phyloP scores from a whole-genome alignment of 1,140 invertebrate genomes.

The Drosophila truncata region DNA sequence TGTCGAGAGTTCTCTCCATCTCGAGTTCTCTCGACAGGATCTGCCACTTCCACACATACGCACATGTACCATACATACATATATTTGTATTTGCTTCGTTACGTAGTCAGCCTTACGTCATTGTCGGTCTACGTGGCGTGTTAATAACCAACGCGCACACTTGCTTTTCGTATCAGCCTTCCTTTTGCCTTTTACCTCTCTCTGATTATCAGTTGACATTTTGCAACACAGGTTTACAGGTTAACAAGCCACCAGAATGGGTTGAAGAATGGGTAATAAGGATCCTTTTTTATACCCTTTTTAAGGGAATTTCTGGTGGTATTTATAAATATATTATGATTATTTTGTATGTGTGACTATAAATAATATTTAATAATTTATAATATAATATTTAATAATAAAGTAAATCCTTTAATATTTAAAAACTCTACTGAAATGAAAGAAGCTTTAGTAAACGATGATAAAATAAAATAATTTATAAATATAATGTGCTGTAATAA shows the following conservation, averaged over 20 bases:
- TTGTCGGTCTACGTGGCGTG: slow-evolving; percentile 56
- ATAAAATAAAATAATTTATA: too few species aligned
- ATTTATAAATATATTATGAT: not conserved
- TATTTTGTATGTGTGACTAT: not conserved
- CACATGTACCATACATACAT: not conserved
- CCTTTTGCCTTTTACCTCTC: not conserved
- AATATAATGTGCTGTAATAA: too few species aligned
- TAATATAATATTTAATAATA: not conserved
- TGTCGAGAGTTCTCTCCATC: slow-evolving; percentile 29
- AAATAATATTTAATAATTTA: not conserved
- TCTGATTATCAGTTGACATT: slow-evolving; percentile 37
- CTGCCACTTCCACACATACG: slow-evolving; percentile 32
- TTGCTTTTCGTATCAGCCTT: slow-evolving; percentile 12
- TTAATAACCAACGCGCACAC: slow-evolving; percentile 44
- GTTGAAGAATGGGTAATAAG: not conserved
- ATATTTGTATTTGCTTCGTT: slow-evolving; percentile 43
- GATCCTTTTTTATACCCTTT: not conserved
- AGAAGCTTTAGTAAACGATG: too few species aligned
- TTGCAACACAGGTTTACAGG: slow-evolving; percentile 38
- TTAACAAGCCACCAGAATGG: slow-evolving; percentile 1
- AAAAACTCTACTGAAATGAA: not conserved
- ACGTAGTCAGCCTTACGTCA: slow-evolving; percentile 53
- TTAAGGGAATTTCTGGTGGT: too few species aligned
- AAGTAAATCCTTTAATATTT: not conserved
- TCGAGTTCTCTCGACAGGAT: slow-evolving; percentile 12